Evolutionary conservation across 2,113 vertebrate genomes (phyloP), one percentile per base, ranked within the genome.

Genomic region (Phalacrocorax brasilianus): DNA sequence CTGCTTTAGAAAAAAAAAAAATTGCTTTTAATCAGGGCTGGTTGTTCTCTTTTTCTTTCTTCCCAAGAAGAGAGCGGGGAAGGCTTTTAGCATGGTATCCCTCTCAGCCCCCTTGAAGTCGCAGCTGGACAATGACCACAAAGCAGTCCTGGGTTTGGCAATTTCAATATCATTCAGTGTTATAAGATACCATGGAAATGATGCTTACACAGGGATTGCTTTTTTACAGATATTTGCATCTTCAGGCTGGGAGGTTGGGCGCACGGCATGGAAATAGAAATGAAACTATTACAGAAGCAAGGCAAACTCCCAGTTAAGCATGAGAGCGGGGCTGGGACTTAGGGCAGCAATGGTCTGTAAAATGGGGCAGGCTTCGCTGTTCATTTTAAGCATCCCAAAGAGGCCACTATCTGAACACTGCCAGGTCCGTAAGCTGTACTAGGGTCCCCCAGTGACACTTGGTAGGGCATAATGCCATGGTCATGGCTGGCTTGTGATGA

Each of bases 1-100:
- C 71, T 0, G 91, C 95, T 97, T 97, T 88, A 68, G 71, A 4
- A 3, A 55, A 62, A 52, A 35, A 38, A 38, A 59, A 67, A 67
- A 74, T 74, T 11, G 75, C 81, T 90, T 98, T 97, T 96, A 96
- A 97, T 97, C 96, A 95, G 72, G 65, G 56, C 76, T 92, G 58
- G 85, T 86, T 96, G 96, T 82, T 91, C 91, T 79, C 92, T 67
- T 80, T 89, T 89, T 82, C 73, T 96, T 95, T 96, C 85, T 93
- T 85, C 80, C 49, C 0, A 14, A 85, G 89, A 95, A 86, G 63
- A 12, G 18, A 93, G 77, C 4, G 2, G 82, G 91, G 75, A 88
- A 87, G 88, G 86, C 70, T 88, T 91, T 94, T 88, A 92, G 87
- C 84, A 84, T 11, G 4, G 49, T 10, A 0, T 79, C 88, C 65